Conservation (phyloP, 2,797 vertebrate species). For the Tenualosa thibaudeaui region DNA sequence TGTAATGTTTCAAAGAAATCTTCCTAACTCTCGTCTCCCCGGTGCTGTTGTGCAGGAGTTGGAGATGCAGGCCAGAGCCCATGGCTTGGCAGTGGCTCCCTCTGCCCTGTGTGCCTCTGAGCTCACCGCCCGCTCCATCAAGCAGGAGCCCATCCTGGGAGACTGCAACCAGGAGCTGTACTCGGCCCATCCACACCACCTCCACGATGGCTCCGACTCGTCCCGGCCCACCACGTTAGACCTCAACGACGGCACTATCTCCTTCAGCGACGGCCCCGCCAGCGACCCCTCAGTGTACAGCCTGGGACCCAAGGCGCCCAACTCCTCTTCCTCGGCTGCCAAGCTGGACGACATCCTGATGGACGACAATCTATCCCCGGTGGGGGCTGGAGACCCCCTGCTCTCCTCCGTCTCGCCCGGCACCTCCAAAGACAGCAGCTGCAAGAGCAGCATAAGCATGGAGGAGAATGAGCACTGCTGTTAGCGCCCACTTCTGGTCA, state of each 20-base stretch:
- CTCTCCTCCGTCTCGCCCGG: constrained; percentile 87
- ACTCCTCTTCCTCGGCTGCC: constrained; percentile 29
- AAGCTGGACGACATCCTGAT: constrained; percentile 93
- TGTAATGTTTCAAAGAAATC: no score
- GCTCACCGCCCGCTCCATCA: constrained; percentile 78
- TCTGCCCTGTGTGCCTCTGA: constrained; percentile 86
- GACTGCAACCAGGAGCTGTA: constrained; percentile 86
- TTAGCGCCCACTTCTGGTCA: constrained; percentile 75
- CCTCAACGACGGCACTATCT: constrained; percentile 80
- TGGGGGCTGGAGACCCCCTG: constrained; percentile 82
- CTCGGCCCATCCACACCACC: constrained; percentile 73
- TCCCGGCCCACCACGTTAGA: constrained; percentile 78
- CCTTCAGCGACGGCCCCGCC: constrained; percentile 73
- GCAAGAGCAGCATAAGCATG: constrained; percentile 92
- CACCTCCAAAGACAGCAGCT: constrained; percentile 88
- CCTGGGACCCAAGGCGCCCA: constrained; percentile 75
- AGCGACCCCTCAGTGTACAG: constrained; percentile 72
- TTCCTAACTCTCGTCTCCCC: not conserved
- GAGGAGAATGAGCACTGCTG: constrained; percentile 89
- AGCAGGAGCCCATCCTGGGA: constrained; percentile 83
- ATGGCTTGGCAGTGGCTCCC: constrained; percentile 84
- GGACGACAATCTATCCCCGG: constrained; percentile 89
- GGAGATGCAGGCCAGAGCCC: constrained; percentile 96
- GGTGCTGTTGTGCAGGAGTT: constrained; percentile 77
- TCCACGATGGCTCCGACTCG: constrained; percentile 66